Evolutionary conservation across 2,113 vertebrate genomes (phyloP).

Genomic region (Urocynchramus pylzowi): DNA sequence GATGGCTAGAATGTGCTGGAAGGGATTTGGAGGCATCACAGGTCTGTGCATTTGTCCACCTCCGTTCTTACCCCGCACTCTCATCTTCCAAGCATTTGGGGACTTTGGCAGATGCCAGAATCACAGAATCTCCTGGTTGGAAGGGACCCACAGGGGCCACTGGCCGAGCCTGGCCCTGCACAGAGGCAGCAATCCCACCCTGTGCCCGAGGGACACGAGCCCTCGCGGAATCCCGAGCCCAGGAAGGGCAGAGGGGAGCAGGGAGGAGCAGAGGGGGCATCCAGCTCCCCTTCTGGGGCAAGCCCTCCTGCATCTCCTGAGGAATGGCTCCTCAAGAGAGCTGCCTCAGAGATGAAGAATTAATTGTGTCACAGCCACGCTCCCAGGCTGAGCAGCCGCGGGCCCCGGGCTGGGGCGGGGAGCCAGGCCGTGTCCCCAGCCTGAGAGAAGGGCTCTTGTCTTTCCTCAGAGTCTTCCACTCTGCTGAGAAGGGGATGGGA

Average conservation of each 20-base stretch:
- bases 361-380: fast-evolving
- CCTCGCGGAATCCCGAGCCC: no score
- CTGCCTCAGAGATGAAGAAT: not conserved
- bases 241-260: not conserved
- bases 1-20: not conserved
- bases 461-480: fast-evolving
- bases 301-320: fast-evolving
- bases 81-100: not conserved
- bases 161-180: not conserved
- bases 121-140: not conserved
- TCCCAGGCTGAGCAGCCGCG: no score
- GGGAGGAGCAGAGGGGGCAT: not conserved
- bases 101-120: not conserved
- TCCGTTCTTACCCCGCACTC: not conserved
- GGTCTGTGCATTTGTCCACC: not conserved
- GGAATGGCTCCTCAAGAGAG: not conserved
- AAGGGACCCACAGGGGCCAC: not conserved
- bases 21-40: not conserved
- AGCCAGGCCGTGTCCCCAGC: fast-evolving
- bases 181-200: not conserved
- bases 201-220: fast-evolving
- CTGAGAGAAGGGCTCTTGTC: fast-evolving
- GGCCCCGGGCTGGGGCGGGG: not conserved
- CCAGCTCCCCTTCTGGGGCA: no score
- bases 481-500: not conserved